A percentile compares a stretch with the other conserved stretches of the same genome.
Conservation (phyloP, 2,113 vertebrate species). For the Orthonyx spaldingii region DNA sequence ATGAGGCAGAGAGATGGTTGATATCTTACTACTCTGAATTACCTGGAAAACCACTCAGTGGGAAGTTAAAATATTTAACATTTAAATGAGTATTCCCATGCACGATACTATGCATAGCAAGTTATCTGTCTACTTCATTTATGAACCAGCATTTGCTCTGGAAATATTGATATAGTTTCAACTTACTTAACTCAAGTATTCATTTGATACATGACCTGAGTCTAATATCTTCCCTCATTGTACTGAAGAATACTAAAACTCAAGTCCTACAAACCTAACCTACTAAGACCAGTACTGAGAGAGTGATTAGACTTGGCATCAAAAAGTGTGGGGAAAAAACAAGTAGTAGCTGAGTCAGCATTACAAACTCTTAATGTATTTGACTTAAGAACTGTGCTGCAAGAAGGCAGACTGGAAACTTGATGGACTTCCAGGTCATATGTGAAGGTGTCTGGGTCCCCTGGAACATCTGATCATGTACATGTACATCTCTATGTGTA, state of each 20-base stretch:
- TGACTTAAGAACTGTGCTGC: background rate
- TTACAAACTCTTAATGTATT: background rate
- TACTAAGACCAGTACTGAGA: background rate
- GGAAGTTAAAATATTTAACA: conserved; percentile 52
- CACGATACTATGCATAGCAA: background rate
- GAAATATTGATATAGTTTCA: background rate
- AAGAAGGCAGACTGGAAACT: background rate
- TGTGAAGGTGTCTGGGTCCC: background rate
- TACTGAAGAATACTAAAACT: background rate
- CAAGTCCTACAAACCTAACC: background rate
- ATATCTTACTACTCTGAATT: background rate
- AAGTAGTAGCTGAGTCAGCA: background rate
- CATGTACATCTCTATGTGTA: background rate
- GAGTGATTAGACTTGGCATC: background rate
- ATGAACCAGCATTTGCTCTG: background rate
- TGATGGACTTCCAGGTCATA: background rate
- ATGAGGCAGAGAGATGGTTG: background rate
- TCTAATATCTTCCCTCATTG: background rate
- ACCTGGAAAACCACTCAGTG: conserved; percentile 12
- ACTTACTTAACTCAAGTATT: background rate
- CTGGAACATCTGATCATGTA: background rate
- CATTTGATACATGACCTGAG: background rate
- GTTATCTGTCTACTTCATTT: background rate
- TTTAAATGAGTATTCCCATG: conserved; percentile 51
- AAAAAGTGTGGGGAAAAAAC: background rate